Base-by-base conservation (phyloP, 2,113 vertebrate species). In the Channa argus region DNA sequence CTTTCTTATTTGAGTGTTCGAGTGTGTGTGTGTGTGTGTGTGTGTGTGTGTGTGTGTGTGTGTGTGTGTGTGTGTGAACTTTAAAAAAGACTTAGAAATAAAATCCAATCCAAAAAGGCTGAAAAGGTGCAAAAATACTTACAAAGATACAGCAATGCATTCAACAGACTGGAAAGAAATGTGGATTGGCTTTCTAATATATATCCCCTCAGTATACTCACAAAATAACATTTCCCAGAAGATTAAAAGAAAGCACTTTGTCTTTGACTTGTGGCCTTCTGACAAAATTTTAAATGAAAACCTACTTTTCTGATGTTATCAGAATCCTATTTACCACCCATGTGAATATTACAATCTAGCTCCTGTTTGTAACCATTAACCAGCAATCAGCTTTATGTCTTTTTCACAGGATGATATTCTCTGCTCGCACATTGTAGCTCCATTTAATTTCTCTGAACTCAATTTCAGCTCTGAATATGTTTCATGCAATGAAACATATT, bases 401-500 rank as follows among this genome's bases (percentile, higher is more conserved):
- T 52, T 43, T n/a, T 67, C n/a, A 0, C 46, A 61, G 37, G n/a
- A 62, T 63, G 37, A 33, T 62, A 24, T 41, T 49, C 47, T 61
- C 53, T 3, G 2, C 36, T 34, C 50, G 45, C 10, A 55, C 50
- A 62, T 45, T 39, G 24, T 11, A 51, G 37, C 55, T 49, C 39
- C 51, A 50, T 65, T 77, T 44, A 41, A n/a, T 58, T 50, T 66
- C 61, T 74, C 43, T 52, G 50, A 65, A 55, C 34, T 66, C 58
- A 61, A 36, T 83, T 80, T 78, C 63, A 71, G 10, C 10, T 5
- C 9, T 74, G 43, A 79, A 80, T 85, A 85, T 71, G 68, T 75
- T 77, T 80, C 49, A 71, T 67, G 64, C 58, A 53, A 72, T 72
- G 53, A 72, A 86, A 74, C 61, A 63, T 24, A 24, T 24, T 24